phyloP scores from a whole-genome alignment of 1,140 invertebrate genomes.

The silkworm (Bombyx mori) region DNA sequence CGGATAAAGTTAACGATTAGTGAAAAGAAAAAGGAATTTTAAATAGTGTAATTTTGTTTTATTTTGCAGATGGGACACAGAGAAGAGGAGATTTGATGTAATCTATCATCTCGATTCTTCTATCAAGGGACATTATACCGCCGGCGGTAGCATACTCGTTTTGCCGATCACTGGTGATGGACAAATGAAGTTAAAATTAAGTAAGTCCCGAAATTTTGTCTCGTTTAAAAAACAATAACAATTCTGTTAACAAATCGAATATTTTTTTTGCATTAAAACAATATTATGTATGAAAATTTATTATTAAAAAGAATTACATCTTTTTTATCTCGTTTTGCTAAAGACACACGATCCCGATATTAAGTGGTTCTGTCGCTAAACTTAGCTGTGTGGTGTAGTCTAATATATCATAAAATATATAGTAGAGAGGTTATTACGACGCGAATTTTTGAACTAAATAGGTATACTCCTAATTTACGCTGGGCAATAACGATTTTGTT shows the following conservation, averaged over 20 bases:
- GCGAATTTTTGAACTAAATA: too few relatives aligned
- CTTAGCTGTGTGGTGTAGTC: too few relatives aligned
- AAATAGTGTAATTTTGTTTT: not conserved
- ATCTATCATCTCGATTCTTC: constrained; percentile 14
- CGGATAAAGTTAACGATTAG: too few relatives aligned
- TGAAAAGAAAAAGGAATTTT: too few relatives aligned
- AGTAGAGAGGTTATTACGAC: too few relatives aligned
- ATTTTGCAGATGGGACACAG: constrained; percentile 23
- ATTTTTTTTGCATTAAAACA: not conserved
- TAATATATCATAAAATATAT: too few relatives aligned
- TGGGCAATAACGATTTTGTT: too few relatives aligned
- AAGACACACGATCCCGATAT: too few relatives aligned
- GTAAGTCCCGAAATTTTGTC: constrained; percentile 38
- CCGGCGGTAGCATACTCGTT: constrained; percentile 66
- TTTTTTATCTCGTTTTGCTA: not conserved
- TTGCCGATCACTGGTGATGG: constrained; percentile 70
- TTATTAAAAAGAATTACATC: not conserved
- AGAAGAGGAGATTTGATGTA: constrained; percentile 18
- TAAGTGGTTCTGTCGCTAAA: too few relatives aligned
- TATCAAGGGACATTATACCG: constrained; percentile 55
- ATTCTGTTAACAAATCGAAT: too few relatives aligned
- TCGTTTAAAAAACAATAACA: too few relatives aligned
- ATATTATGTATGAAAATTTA: not conserved
- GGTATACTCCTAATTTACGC: too few relatives aligned
- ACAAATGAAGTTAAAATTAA: constrained; percentile 62